A percentile compares a stretch with the other conserved stretches of the same genome.
Conservation (phyloP, 2,113 vertebrate species). For the Cettia cetti region DNA sequence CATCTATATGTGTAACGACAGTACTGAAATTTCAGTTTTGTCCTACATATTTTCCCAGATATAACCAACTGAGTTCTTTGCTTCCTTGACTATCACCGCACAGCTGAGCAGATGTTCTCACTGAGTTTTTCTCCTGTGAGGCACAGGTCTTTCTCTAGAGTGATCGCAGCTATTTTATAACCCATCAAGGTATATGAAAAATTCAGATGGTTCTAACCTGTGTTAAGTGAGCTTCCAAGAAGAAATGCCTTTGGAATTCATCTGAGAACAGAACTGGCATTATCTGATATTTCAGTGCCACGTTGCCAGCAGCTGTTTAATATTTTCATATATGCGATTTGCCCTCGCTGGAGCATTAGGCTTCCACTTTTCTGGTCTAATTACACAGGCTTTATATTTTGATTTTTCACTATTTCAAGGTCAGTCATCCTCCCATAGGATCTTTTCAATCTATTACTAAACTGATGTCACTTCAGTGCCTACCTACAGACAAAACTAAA, state of each 20-base stretch:
- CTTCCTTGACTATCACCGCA: background rate
- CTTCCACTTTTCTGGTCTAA: background rate
- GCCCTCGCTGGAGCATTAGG: background rate
- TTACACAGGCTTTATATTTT: background rate
- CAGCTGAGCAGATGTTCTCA: constrained; percentile 8
- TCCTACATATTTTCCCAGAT: background rate
- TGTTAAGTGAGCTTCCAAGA: constrained; percentile 1
- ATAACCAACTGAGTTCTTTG: background rate
- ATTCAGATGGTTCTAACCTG: constrained; percentile 15
- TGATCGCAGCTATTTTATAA: constrained; percentile 30
- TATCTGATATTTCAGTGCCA: constrained; percentile 33
- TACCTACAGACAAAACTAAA: background rate
- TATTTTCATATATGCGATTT: constrained; percentile 10
- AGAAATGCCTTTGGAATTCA: constrained; percentile 25
- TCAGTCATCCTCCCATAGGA: background rate
- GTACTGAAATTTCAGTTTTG: background rate
- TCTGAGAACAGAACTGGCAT: constrained; percentile 6
- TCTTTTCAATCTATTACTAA: background rate
- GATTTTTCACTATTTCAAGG: constrained; percentile 22
- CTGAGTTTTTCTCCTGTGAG: background rate
- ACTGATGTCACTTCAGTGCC: background rate
- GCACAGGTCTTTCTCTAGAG: background rate
- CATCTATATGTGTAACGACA: background rate
- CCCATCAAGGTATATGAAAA: constrained; percentile 30
- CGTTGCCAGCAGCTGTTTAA: constrained; percentile 1